Evolutionary conservation across 2,113 vertebrate species (phyloP), one percentile per base, ranked within the genome.

Genomic region (Thermophis baileyi): DNA sequence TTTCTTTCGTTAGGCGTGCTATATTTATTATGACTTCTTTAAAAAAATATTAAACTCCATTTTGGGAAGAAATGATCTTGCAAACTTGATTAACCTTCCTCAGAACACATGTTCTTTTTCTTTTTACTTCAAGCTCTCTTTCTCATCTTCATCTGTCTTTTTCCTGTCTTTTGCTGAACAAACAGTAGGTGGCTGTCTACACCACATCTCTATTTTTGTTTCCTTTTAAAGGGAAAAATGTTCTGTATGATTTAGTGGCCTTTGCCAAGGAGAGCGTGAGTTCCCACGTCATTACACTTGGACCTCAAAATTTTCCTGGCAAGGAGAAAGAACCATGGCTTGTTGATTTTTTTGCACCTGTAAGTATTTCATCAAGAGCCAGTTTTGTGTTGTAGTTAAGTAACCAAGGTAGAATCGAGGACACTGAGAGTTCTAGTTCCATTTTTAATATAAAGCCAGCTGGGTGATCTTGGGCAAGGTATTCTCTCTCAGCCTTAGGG

Each of bases 281-380:
- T 6, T 99, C 99, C 89, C 98, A 99, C 10, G 99, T 99, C 94
- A 98, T 98, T 87, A 99, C 99, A 0, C 97, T 99, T 93, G 97
- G 98, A 92, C 99, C 99, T 6, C 98, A 99, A 86, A 99, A 99
- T 97, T 99, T 99, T 97, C 99, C 99, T 87, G 98, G 98, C n/a
- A 98, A 98, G 93, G 97, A 98, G 20, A 99, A 99, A 95, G 99
- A 99, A 90, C 98, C 99, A 0, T 99, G 99, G 99, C 98, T 99
- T 91, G 99, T 99, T 54, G 99, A 99, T 97, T 99, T 99, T 97
- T 99, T 99, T 93, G 99, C 99, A 89, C 99, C 99, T 94, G 99
- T 99, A 97, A 98, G 97, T 97, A 93, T 55, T 92, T 81, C 6
- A 81, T 81, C 35, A 81, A 81, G 35, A 40, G 3, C 6, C 74